phyloP scores from a whole-genome alignment of 1,140 invertebrate genomes.

The Drosophila oshimai region DNA sequence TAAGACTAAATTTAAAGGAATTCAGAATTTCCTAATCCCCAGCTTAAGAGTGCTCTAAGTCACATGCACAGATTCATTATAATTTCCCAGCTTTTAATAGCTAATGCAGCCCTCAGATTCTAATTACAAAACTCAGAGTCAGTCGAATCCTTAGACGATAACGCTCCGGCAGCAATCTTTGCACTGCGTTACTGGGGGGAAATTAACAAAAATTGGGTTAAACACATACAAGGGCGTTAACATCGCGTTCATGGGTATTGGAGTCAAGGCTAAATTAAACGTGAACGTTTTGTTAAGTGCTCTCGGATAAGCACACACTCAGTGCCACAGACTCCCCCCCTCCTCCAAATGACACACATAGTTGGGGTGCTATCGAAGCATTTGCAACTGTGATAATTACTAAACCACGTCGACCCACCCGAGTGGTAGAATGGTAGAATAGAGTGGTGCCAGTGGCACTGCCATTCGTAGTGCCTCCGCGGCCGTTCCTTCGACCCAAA shows the following conservation, averaged over 20 bases:
- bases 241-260: constrained; percentile 25
- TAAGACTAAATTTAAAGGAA: background rate
- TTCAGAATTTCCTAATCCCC: too few relatives aligned
- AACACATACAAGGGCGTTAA: constrained; percentile 24
- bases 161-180: constrained; percentile 23
- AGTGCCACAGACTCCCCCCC: constrained; percentile 3
- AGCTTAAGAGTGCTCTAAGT: background rate
- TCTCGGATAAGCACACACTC: constrained; percentile 12
- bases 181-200: constrained; percentile 26
- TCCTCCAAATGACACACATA: constrained; percentile 26
- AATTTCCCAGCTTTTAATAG: background rate
- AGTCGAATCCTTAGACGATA: constrained; percentile 16
- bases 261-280: constrained; percentile 58
- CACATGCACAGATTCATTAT: background rate
- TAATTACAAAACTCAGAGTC: constrained; percentile 17
- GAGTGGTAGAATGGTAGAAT: background rate
- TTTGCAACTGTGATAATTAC: constrained; percentile 73
- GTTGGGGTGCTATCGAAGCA: constrained; percentile 47
- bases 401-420: constrained; percentile 38
- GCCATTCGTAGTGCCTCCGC: background rate
- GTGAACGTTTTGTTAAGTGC: constrained; percentile 59
- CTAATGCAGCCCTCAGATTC: background rate
- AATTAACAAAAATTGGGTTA: constrained; percentile 74
- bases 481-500: constrained; percentile 1
- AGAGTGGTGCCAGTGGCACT: background rate